Conservation (phyloP, 2,797 vertebrate species). For the Thalassophryne amazonica region DNA sequence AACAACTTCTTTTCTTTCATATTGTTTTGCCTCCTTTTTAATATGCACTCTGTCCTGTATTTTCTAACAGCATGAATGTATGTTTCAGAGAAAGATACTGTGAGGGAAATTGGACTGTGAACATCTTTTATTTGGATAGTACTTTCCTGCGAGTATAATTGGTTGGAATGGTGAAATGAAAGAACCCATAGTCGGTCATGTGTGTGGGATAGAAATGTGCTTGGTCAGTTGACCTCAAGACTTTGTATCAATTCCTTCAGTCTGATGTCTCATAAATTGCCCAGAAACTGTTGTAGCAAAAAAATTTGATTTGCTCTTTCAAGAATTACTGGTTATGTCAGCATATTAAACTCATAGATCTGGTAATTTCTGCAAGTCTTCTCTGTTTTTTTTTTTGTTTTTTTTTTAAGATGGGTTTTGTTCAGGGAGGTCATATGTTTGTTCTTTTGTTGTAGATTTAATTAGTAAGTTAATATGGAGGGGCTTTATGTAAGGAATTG, state of each 20-base stretch:
- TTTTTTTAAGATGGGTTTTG: constrained; percentile 8
- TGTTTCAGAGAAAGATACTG: constrained; percentile 24
- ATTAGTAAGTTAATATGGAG: too few species aligned
- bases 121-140: constrained; percentile 37
- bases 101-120: constrained; percentile 41
- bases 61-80: constrained; percentile 37
- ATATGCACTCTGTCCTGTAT: constrained; percentile 41
- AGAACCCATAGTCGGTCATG: constrained; percentile 9
- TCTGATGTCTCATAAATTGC: constrained; percentile 31
- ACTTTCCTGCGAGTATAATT: constrained; percentile 47
- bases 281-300: constrained; percentile 32
- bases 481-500: not conserved
- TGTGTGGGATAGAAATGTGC: constrained; percentile 27
- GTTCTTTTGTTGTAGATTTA: too few species aligned
- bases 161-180: constrained; percentile 48
- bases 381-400: constrained; percentile 4
- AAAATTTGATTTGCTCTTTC: constrained; percentile 25
- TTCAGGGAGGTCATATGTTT: constrained; percentile 5
- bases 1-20: constrained; percentile 27
- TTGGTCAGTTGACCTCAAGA: constrained; percentile 41
- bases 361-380: constrained; percentile 6
- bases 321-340: constrained; percentile 21
- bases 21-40: constrained; percentile 34
- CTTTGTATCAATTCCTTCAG: constrained; percentile 10
- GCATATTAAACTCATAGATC: constrained; percentile 4